Percentiles rank a stretch among this genome's conserved stretches.
phyloP scores from a whole-genome alignment of 2,113 vertebrate genomes.

The Pangasianodon hypophthalmus region DNA sequence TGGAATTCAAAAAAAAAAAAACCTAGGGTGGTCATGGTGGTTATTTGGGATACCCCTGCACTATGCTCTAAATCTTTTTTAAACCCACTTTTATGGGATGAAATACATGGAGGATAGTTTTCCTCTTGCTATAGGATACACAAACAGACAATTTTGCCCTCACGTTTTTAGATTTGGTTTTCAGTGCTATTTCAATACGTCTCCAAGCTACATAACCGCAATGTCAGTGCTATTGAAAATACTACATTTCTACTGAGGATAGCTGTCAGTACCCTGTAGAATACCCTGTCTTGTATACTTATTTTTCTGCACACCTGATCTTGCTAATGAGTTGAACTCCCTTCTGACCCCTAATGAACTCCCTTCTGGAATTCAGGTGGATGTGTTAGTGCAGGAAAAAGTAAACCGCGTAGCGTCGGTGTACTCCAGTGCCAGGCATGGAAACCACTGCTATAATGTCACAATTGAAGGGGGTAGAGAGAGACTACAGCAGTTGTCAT shows the following conservation, averaged over 20 bases:
- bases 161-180: not conserved
- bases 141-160: not conserved
- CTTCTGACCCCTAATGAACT: not conserved
- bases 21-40: no score
- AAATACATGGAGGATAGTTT: no score
- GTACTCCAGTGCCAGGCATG: not conserved
- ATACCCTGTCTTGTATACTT: not conserved
- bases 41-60: no score
- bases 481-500: not conserved
- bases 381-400: not conserved
- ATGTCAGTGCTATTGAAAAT: not conserved
- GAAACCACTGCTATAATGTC: not conserved
- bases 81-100: no score
- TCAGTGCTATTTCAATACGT: no score
- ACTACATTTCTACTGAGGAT: not conserved
- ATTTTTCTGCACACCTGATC: not conserved
- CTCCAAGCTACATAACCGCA: not conserved
- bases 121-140: no score
- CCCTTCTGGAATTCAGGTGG: not conserved
- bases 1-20: no score
- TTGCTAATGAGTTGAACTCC: not conserved
- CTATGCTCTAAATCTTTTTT: no score
- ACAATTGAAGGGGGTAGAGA: not conserved
- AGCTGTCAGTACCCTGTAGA: not conserved
- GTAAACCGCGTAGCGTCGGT: not conserved